Percentiles rank a stretch among this genome's conserved stretches.
Conservation (phyloP, 2,888 invertebrate genomes). For the Eueremaeus valkanovi region DNA sequence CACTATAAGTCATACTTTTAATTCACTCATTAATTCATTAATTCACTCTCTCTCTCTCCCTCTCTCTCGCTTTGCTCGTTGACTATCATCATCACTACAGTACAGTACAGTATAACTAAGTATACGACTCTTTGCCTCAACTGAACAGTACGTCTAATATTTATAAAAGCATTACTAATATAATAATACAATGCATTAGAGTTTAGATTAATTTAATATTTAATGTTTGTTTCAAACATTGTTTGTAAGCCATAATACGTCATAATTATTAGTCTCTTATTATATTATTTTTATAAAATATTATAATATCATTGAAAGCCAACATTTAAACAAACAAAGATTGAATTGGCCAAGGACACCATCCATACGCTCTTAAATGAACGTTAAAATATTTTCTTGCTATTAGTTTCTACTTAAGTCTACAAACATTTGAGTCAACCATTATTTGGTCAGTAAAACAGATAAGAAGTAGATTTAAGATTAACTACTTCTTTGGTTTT, state of each 20-base stretch:
- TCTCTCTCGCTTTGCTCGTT: no score
- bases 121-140: no score
- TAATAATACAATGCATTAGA: neutral
- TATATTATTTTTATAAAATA: neutral
- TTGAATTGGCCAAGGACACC: slow-evolving; percentile 2
- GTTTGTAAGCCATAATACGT: neutral
- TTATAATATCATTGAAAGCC: neutral
- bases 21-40: neutral
- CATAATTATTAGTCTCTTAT: slow-evolving; percentile 5
- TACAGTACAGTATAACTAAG: no score
- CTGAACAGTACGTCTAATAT: no score
- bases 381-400: neutral
- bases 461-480: slow-evolving; percentile 7
- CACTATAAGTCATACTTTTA: slow-evolving; percentile 6
- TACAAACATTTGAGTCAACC: neutral
- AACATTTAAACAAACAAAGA: slow-evolving; percentile 25
- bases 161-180: no score
- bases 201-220: slow-evolving; percentile 12
- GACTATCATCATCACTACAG: no score
- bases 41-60: neutral
- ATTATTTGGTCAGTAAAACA: slow-evolving; percentile 24
- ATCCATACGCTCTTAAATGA: neutral
- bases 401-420: neutral
- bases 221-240: neutral
- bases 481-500: neutral